Percentiles rank a stretch among this genome's conserved stretches.
phyloP scores from a whole-genome alignment of 2,888 invertebrate genomes.

The Parnassius glacialis region DNA sequence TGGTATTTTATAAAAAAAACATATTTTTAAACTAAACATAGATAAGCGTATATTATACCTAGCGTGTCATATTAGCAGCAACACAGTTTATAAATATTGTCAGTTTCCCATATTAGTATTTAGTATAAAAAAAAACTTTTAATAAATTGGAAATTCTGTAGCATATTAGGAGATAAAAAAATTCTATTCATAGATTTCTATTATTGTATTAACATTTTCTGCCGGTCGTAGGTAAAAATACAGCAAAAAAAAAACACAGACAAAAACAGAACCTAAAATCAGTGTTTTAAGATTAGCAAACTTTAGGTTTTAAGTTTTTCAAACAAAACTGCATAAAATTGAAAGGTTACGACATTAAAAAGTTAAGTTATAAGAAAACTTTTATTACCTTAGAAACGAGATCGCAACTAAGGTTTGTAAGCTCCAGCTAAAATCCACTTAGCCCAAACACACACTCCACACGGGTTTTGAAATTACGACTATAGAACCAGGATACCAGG shows the following conservation, averaged over 20 bases:
- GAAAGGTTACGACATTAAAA: conserved; percentile 10
- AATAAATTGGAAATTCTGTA: no score
- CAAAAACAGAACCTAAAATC: no score
- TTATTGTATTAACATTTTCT: no score
- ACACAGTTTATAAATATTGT: no score
- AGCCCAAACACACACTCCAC: conserved; percentile 40
- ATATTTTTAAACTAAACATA: conserved; percentile 8
- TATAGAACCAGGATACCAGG: conserved; percentile 50
- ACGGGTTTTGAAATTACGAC: conserved; percentile 40
- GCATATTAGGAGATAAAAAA: no score
- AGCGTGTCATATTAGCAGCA: no score
- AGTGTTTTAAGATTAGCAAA: not conserved
- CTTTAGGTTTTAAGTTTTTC: not conserved
- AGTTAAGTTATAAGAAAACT: conserved; percentile 6
- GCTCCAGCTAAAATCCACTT: conserved; percentile 5
- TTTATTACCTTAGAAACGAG: conserved; percentile 9
- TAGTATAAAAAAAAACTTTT: no score
- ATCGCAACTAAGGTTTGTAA: not conserved
- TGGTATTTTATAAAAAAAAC: conserved; percentile 17
- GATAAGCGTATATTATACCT: not conserved
- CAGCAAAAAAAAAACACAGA: no score
- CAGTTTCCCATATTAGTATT: no score
- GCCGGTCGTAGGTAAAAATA: no score
- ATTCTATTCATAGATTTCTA: no score
- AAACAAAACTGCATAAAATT: conserved; percentile 1